Percentiles rank a stretch among this genome's conserved stretches.
Conservation (phyloP, 2,113 vertebrate species). For the Barbus barbus region DNA sequence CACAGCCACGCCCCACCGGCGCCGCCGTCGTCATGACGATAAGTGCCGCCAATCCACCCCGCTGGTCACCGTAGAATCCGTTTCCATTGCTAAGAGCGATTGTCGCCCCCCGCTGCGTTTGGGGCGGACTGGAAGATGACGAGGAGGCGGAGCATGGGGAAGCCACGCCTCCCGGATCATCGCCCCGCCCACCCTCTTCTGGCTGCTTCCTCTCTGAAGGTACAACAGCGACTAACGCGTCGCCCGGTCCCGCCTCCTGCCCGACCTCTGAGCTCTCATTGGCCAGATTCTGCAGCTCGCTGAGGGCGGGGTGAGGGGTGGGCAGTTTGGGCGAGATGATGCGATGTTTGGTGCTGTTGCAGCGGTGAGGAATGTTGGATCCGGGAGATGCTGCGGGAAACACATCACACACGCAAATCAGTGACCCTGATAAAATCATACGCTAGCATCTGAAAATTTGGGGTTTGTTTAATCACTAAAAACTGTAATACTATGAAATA, state of each 20-base stretch:
- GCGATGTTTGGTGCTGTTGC: slow-evolving; percentile 90
- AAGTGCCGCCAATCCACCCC: slow-evolving; percentile 63
- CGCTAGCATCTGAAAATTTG: background rate
- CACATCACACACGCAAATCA: background rate
- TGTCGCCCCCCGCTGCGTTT: slow-evolving; percentile 63
- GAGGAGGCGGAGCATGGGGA: slow-evolving; percentile 40
- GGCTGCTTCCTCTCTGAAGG: slow-evolving; percentile 32
- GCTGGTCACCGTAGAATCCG: slow-evolving; percentile 57
- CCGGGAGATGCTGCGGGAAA: slow-evolving; percentile 67
- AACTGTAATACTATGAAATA: background rate
- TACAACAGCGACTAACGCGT: slow-evolving; percentile 44
- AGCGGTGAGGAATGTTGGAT: slow-evolving; percentile 78
- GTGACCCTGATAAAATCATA: background rate
- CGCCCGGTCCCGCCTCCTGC: slow-evolving; percentile 26
- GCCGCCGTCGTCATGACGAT: slow-evolving; percentile 77
- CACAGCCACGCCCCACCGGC: slow-evolving; percentile 47
- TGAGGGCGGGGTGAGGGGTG: slow-evolving; percentile 65
- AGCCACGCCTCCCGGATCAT: slow-evolving; percentile 28
- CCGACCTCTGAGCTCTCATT: slow-evolving; percentile 45
- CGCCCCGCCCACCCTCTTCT: slow-evolving; percentile 5
- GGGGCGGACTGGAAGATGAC: slow-evolving; percentile 64
- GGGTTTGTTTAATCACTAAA: background rate
- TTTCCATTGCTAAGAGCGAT: slow-evolving; percentile 64
- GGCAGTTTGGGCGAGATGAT: slow-evolving; percentile 91
- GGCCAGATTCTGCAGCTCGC: slow-evolving; percentile 65